phyloP scores from a whole-genome alignment of 2,888 invertebrate genomes.

The Galerucella calmariensis region DNA sequence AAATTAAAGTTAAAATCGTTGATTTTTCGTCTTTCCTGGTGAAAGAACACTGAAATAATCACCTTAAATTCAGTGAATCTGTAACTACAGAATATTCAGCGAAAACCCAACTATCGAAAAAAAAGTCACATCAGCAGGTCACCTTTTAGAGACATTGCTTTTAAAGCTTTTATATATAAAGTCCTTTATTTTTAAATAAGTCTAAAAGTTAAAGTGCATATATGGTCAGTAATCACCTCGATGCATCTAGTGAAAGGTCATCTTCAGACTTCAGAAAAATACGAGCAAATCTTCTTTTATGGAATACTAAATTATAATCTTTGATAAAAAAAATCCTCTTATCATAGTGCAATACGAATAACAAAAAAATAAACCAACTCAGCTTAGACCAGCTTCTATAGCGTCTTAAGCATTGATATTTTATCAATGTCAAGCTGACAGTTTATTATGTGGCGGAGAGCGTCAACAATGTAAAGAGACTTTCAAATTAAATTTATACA shows the following conservation, averaged over 20 bases:
- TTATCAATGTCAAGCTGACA: no score
- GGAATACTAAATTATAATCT: slow-evolving; percentile 15
- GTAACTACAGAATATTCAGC: not conserved
- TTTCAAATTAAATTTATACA: no score
- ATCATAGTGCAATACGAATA: not conserved
- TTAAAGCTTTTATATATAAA: slow-evolving; percentile 6
- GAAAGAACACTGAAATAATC: not conserved
- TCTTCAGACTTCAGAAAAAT: slow-evolving; percentile 12
- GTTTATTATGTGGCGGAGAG: no score
- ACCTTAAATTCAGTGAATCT: not conserved
- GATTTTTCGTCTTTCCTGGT: no score
- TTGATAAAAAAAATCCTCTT: slow-evolving; percentile 5
- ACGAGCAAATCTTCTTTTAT: slow-evolving; percentile 11
- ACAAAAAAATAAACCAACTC: no score
- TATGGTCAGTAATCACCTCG: slow-evolving; percentile 11
- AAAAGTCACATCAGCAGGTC: not conserved
- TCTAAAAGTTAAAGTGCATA: slow-evolving; percentile 16
- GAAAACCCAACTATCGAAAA: not conserved
- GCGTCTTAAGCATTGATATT: no score
- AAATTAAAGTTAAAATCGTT: no score
- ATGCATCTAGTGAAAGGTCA: slow-evolving; percentile 8
- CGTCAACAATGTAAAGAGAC: no score
- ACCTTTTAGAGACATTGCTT: not conserved
- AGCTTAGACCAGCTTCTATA: no score
- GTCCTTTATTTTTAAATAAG: not conserved